Percentiles rank a stretch among this genome's conserved stretches.
These are phyloP conservation scores for Himalopsyche anomala DNA, from an alignment of 2,888 invertebrate species.

Conservation along the genomic window DNA sequence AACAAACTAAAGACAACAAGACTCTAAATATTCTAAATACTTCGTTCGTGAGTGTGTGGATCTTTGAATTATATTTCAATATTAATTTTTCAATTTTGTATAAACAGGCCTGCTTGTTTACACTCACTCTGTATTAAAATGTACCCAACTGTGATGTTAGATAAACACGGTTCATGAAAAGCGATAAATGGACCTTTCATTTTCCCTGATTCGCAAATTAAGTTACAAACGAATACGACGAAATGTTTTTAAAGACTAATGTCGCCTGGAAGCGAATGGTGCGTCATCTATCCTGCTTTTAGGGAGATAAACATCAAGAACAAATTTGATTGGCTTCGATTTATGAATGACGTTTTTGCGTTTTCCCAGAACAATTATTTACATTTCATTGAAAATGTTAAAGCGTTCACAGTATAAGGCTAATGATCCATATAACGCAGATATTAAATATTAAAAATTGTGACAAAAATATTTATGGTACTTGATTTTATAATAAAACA, in stretches of 20 bases:
- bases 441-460: no score
- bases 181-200: constrained; percentile 29
- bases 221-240: not conserved
- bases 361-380: no score
- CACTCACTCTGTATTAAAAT: not conserved
- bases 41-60: no score
- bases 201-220: constrained; percentile 21
- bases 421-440: no score
- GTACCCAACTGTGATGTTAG: constrained; percentile 19
- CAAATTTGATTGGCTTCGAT: not conserved
- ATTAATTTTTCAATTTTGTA: no score
- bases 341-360: not conserved
- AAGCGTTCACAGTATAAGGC: no score
- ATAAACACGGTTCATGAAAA: constrained; percentile 19
- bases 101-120: not conserved
- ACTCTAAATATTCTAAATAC: no score
- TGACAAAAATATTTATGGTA: no score
- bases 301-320: not conserved
- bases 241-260: constrained; percentile 9
- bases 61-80: no score
- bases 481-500: no score
- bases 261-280: not conserved
- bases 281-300: not conserved
- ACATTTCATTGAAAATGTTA: no score
- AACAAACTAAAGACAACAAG: no score